Percentiles rank a stretch among this genome's conserved stretches.
phyloP scores from a whole-genome alignment of 1,140 invertebrate genomes.

The Drosophila biarmipes region DNA sequence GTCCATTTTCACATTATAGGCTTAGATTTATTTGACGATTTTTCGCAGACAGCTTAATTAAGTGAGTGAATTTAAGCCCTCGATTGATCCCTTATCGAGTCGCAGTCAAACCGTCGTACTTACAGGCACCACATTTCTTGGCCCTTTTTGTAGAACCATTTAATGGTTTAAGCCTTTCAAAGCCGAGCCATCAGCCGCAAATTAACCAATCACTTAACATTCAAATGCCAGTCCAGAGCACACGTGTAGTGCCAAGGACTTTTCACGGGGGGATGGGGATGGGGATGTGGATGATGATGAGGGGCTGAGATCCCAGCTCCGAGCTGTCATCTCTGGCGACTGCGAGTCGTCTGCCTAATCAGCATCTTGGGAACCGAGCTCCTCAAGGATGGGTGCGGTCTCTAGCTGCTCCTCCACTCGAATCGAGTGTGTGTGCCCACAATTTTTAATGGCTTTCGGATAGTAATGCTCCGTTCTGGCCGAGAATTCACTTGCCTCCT shows the following conservation, averaged over 20 bases:
- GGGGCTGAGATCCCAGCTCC: too few relatives aligned
- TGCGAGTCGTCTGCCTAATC: constrained; percentile 61
- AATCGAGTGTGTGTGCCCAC: constrained; percentile 11
- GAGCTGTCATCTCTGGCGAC: constrained; percentile 50
- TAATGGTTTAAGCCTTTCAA: constrained; percentile 15
- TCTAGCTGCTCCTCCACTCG: background rate
- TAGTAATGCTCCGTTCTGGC: constrained; percentile 26
- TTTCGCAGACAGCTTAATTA: background rate
- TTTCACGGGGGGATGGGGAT: constrained; percentile 7
- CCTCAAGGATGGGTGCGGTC: background rate
- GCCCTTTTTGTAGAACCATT: background rate
- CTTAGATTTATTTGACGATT: background rate
- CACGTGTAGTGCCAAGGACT: constrained; percentile 39
- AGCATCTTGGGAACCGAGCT: constrained; percentile 27
- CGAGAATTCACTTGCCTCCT: constrained; percentile 33
- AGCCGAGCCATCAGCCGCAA: constrained; percentile 32
- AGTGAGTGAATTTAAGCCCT: background rate
- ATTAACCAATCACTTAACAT: constrained; percentile 80
- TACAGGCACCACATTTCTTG: background rate
- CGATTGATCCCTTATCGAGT: constrained; percentile 1
- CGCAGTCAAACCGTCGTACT: background rate
- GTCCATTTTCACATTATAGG: too few relatives aligned
- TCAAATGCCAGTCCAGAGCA: constrained; percentile 57
- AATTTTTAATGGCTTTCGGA: constrained; percentile 61
- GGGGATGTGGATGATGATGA: background rate